Evolutionary conservation across 2,797 vertebrate genomes (phyloP).

Genomic region (Pseudomugil tenellus): DNA sequence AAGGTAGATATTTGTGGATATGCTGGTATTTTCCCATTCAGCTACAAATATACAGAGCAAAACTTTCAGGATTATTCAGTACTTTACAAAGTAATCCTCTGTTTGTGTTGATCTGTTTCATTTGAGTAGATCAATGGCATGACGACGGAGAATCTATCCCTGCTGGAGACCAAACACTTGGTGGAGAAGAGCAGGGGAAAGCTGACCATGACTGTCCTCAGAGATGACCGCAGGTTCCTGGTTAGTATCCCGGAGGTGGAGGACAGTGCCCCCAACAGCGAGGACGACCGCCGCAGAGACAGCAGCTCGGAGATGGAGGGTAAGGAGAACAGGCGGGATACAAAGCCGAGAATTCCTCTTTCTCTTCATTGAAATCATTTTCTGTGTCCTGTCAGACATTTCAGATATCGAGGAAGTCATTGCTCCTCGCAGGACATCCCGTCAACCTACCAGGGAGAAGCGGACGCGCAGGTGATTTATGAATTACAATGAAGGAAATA

Average conservation of each 20-base stretch:
- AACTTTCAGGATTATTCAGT: not conserved
- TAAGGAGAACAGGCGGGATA: conserved; percentile 42
- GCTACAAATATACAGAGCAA: not conserved
- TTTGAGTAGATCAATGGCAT: conserved; percentile 91
- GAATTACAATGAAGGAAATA: too few relatives aligned
- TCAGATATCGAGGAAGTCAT: conserved; percentile 87
- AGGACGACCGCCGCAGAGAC: conserved; percentile 67
- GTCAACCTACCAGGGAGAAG: conserved; percentile 71
- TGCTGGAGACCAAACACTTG: conserved; percentile 91
- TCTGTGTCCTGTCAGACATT: conserved; percentile 83
- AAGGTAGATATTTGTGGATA: conserved; percentile 81
- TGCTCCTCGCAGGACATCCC: conserved; percentile 64
- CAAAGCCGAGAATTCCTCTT: too few relatives aligned
- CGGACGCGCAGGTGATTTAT: conserved; percentile 84
- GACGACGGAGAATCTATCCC: conserved; percentile 91
- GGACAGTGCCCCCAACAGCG: conserved; percentile 86
- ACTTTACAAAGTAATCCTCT: not conserved
- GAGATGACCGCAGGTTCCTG: conserved; percentile 90
- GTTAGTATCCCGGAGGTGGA: conserved; percentile 89
- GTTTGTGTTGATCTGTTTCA: not conserved
- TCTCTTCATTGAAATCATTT: not conserved
- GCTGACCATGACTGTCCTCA: conserved; percentile 89
- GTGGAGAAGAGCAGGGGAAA: conserved; percentile 91
- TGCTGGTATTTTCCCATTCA: not conserved
- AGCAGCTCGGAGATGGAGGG: conserved; percentile 91